Conservation (phyloP, 1,140 invertebrate genomes). For the Ooceraea biroi region DNA sequence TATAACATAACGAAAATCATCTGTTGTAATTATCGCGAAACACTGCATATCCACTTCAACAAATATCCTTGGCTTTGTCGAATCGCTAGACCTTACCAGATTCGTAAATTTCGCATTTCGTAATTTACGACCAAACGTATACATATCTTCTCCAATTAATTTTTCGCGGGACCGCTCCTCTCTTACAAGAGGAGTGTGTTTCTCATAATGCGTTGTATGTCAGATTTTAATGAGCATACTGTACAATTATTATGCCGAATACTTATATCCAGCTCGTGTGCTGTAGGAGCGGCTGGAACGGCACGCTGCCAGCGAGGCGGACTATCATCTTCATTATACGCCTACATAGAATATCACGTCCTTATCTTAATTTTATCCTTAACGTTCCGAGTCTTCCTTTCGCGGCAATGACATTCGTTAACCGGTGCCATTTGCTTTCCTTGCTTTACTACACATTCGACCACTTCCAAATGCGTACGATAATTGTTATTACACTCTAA, state of each 20-base stretch:
- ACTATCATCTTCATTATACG: conserved; percentile 62
- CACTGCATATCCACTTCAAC: background rate
- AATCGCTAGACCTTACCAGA: background rate
- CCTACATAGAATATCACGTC: conserved; percentile 52
- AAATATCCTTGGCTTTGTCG: background rate
- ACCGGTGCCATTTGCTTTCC: conserved; percentile 62
- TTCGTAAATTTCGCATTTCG: conserved; percentile 26
- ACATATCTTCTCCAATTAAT: conserved; percentile 15
- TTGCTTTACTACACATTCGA: conserved; percentile 27
- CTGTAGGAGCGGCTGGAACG: conserved; percentile 47
- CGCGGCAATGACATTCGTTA: conserved; percentile 63
- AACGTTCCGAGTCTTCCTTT: conserved; percentile 62
- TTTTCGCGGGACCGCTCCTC: background rate
- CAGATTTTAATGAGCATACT: conserved; percentile 14
- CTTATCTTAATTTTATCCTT: conserved; percentile 73
- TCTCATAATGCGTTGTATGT: conserved; percentile 4
- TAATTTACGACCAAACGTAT: background rate
- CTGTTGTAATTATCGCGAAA: background rate
- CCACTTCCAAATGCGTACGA: conserved; percentile 33
- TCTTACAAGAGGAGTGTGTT: background rate
- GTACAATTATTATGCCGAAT: conserved; percentile 63
- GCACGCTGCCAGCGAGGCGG: conserved; percentile 53
- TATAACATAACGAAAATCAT: background rate
- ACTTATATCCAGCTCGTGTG: conserved; percentile 29
- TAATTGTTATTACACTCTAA: conserved; percentile 56